These are phyloP conservation scores for Drosophila atripex DNA, from an alignment of 2,888 invertebrate genomes.

Conservation along the genomic window DNA sequence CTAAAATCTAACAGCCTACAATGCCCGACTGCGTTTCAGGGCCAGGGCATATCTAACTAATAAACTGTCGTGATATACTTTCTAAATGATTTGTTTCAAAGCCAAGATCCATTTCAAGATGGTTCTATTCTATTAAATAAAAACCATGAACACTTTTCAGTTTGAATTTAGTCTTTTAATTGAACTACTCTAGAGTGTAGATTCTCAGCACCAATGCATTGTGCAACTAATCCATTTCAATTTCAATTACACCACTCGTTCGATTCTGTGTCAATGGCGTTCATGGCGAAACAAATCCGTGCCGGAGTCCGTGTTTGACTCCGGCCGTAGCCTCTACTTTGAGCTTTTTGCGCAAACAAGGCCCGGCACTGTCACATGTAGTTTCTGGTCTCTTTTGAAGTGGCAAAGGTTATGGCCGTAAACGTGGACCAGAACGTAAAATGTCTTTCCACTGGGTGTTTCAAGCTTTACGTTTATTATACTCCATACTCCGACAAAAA, in stretches of 20 bases:
- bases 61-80: background rate
- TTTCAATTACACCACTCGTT: conserved; percentile 23
- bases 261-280: conserved; percentile 51
- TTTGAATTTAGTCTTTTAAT: conserved; percentile 2
- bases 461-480: background rate
- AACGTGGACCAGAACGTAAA: conserved; percentile 24
- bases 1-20: conserved; percentile 1
- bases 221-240: conserved; percentile 13
- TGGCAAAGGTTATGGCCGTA: conserved; percentile 36
- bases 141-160: no score
- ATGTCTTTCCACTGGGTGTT: conserved; percentile 7
- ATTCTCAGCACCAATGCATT: conserved; percentile 36
- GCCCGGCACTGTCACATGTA: conserved; percentile 20
- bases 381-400: conserved; percentile 13
- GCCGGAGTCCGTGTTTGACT: background rate
- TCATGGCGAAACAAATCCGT: background rate
- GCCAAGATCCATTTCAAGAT: background rate
- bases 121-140: background rate
- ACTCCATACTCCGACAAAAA: conserved; percentile 1
- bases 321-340: background rate
- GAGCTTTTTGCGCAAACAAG: conserved; percentile 16
- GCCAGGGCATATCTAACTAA: background rate
- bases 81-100: background rate
- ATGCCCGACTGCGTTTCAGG: conserved; percentile 13
- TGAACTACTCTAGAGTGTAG: conserved; percentile 20